Conservation (phyloP, 1,140 invertebrate genomes). For the Conopomorpha cramerella region DNA sequence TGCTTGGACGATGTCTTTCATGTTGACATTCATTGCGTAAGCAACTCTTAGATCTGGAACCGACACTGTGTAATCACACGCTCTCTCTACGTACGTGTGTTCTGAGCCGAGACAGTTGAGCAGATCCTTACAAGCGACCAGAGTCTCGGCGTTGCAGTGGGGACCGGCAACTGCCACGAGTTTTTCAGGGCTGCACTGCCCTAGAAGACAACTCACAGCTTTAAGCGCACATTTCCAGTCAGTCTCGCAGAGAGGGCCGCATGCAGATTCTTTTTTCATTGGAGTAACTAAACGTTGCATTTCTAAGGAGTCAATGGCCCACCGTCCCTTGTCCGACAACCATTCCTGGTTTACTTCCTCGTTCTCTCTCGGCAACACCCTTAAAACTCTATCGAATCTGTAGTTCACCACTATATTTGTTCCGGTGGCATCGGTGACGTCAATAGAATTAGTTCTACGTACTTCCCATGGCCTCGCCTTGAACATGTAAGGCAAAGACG, state of each 20-base stretch:
- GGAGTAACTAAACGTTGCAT: slow-evolving; percentile 73
- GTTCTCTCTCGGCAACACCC: slow-evolving; percentile 73
- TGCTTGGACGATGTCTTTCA: slow-evolving; percentile 65
- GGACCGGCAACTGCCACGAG: slow-evolving; percentile 71
- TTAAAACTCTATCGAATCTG: slow-evolving; percentile 72
- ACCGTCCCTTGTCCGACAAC: slow-evolving; percentile 78
- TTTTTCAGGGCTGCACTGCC: slow-evolving; percentile 21
- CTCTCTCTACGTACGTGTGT: slow-evolving; percentile 29
- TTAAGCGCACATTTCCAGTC: slow-evolving; percentile 71
- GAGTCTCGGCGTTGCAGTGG: slow-evolving; percentile 68
- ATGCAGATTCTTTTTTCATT: slow-evolving; percentile 62
- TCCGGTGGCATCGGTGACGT: slow-evolving; percentile 78
- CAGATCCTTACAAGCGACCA: slow-evolving; percentile 74
- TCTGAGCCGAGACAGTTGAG: slow-evolving; percentile 70
- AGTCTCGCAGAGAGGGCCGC: slow-evolving; percentile 58
- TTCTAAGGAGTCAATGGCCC: slow-evolving; percentile 78
- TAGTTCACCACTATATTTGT: slow-evolving; percentile 75
- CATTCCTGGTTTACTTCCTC: slow-evolving; percentile 83
- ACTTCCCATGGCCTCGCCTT: slow-evolving; percentile 69
- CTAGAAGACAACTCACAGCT: slow-evolving; percentile 39
- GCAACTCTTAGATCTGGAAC: slow-evolving; percentile 24
- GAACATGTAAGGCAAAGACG: slow-evolving; percentile 95
- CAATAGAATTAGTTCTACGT: slow-evolving; percentile 69
- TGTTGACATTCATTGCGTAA: slow-evolving; percentile 35
- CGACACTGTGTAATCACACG: slow-evolving; percentile 15